These are phyloP conservation scores for Keiferia lycopersicella DNA, from an alignment of 2,888 invertebrate species.

Conservation along the genomic window DNA sequence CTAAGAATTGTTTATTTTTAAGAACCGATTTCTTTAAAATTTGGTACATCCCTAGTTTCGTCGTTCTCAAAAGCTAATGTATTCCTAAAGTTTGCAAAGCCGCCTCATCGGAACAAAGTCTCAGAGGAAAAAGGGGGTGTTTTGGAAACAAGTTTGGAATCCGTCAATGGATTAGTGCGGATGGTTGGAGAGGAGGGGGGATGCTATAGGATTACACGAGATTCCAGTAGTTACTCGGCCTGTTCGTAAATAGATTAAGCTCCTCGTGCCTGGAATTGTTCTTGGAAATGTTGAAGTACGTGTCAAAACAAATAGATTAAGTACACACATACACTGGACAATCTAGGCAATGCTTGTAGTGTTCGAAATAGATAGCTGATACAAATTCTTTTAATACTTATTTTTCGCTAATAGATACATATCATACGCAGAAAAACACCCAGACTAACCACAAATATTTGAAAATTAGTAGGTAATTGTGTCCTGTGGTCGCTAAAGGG, in stretches of 20 bases:
- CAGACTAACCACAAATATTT: too few relatives aligned
- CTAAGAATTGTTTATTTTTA: too few relatives aligned
- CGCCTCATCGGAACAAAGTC: conserved; percentile 56
- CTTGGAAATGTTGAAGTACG: not conserved
- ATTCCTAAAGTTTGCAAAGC: conserved; percentile 72
- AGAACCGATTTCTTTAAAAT: too few relatives aligned
- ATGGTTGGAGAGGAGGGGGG: conserved; percentile 32
- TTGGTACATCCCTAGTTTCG: too few relatives aligned
- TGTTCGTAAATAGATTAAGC: conserved; percentile 49
- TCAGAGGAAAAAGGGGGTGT: conserved; percentile 60
- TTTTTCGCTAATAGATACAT: too few relatives aligned
- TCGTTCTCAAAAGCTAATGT: conserved; percentile 68
- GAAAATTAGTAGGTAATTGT: too few relatives aligned
- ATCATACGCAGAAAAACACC: too few relatives aligned
- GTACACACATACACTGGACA: too few relatives aligned
- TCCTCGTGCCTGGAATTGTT: conserved; percentile 41
- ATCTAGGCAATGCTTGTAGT: too few relatives aligned
- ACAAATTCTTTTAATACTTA: too few relatives aligned
- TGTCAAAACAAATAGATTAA: conserved; percentile 16
- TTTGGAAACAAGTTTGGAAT: conserved; percentile 66
- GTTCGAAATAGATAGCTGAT: too few relatives aligned
- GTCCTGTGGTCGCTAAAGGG: too few relatives aligned
- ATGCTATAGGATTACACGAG: conserved; percentile 37
- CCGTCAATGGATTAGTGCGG: conserved; percentile 56
- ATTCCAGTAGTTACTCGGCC: conserved; percentile 48